phyloP scores from a whole-genome alignment of 2,113 vertebrate genomes.

The Crotalus tigris region DNA sequence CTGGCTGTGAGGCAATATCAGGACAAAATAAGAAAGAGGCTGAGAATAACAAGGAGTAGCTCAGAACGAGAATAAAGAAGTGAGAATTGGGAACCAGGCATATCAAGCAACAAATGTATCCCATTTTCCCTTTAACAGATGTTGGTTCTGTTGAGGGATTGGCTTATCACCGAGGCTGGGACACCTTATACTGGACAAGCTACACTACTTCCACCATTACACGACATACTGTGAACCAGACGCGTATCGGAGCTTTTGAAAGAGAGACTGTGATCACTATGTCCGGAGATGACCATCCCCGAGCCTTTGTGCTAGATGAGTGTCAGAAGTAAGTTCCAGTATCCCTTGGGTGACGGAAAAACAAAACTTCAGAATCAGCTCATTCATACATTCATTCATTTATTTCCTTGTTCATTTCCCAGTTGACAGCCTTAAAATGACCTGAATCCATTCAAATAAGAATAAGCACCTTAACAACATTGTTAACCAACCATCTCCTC shows the following conservation, averaged over 20 bases:
- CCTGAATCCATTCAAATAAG: not conserved
- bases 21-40: not conserved
- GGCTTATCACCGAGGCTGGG: constrained; percentile 93
- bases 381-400: not conserved
- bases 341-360: not conserved
- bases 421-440: not conserved
- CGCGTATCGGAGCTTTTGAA: constrained; percentile 83
- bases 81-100: not conserved
- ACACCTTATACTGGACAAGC: constrained; percentile 96
- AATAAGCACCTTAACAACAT: not conserved
- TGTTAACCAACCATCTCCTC: not conserved
- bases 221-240: constrained; percentile 93
- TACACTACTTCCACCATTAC: constrained; percentile 96
- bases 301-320: constrained; percentile 93
- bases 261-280: constrained; percentile 95
- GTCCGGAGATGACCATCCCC: constrained; percentile 94
- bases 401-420: not conserved
- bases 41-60: not conserved
- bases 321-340: constrained; percentile 86
- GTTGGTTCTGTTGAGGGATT: constrained; percentile 97
- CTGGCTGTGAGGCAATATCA: not conserved
- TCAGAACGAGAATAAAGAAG: not conserved
- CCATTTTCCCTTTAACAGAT: constrained; percentile 65
- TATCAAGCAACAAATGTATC: not conserved
- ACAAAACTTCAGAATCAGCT: not conserved